These are phyloP conservation scores for Eilema depressum DNA, from an alignment of 2,888 invertebrate genomes.

Conservation along the genomic window DNA sequence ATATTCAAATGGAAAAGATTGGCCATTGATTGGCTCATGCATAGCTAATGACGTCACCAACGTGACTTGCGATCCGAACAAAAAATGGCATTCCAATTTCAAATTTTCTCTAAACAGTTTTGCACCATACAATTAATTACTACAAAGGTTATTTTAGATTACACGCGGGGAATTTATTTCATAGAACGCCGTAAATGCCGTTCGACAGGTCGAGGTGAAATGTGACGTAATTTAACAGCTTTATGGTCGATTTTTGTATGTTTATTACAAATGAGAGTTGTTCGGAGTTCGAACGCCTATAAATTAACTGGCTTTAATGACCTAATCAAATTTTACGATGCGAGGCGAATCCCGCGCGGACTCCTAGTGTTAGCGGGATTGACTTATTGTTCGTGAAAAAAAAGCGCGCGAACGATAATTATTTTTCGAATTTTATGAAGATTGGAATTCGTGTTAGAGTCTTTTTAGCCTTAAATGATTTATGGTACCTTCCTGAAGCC, in stretches of 20 bases:
- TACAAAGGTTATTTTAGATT: slow-evolving; percentile 81
- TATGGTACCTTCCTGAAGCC: slow-evolving; percentile 71
- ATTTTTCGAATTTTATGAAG: slow-evolving; percentile 85
- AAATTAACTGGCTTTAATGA: slow-evolving; percentile 87
- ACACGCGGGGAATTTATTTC: slow-evolving; percentile 60
- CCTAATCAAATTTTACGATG: slow-evolving; percentile 87
- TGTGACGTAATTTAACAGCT: slow-evolving; percentile 57
- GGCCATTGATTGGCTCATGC: slow-evolving; percentile 41
- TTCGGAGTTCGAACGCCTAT: slow-evolving; percentile 81
- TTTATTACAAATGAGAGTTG: slow-evolving; percentile 77
- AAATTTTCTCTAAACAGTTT: slow-evolving; percentile 52
- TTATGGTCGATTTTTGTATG: slow-evolving; percentile 75
- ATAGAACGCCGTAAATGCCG: slow-evolving; percentile 69
- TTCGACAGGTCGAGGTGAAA: slow-evolving; percentile 51
- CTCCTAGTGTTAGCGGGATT: slow-evolving; percentile 85
- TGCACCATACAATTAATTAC: slow-evolving; percentile 70
- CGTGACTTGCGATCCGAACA: slow-evolving; percentile 40
- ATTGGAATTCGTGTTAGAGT: slow-evolving; percentile 83
- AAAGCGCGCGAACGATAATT: slow-evolving; percentile 72
- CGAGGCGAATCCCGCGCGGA: slow-evolving; percentile 81
- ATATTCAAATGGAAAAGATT: slow-evolving; percentile 31
- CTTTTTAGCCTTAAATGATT: slow-evolving; percentile 78
- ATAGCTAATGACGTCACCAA: slow-evolving; percentile 42
- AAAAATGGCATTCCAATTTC: slow-evolving; percentile 44
- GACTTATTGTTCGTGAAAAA: slow-evolving; percentile 81